phyloP scores from a whole-genome alignment of 2,797 vertebrate species.

The Cirrhinus mrigala region DNA sequence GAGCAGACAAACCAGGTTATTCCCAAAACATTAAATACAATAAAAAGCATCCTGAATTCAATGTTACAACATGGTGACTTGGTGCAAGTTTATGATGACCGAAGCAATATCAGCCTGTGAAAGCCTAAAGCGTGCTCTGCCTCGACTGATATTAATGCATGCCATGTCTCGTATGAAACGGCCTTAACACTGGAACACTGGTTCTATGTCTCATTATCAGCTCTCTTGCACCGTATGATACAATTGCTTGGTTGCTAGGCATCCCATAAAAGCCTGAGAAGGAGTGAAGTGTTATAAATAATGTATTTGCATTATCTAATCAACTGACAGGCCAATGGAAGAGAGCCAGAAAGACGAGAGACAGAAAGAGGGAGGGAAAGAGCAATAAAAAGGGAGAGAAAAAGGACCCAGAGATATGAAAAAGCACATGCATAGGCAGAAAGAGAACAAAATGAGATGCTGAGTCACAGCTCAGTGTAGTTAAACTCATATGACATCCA shows the following conservation, averaged over 20 bases:
- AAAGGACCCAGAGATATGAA: background rate
- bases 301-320: constrained; percentile 86
- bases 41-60: background rate
- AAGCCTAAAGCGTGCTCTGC: background rate
- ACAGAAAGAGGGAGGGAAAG: constrained; percentile 34
- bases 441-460: background rate
- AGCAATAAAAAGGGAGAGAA: constrained; percentile 11
- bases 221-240: constrained; percentile 77
- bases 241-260: constrained; percentile 85
- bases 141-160: background rate
- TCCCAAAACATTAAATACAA: constrained; percentile 2
- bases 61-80: background rate
- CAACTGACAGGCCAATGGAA: constrained; percentile 73
- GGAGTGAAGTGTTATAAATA: constrained; percentile 83
- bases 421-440: constrained; percentile 1
- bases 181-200: constrained; percentile 31
- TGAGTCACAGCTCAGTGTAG: constrained; percentile 45
- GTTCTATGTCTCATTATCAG: constrained; percentile 67
- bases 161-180: constrained; percentile 13
- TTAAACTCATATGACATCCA: constrained; percentile 46
- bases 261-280: constrained; percentile 79
- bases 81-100: constrained; percentile 3
- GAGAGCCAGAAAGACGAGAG: constrained; percentile 32
- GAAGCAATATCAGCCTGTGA: background rate
- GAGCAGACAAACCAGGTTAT: background rate